A percentile compares a stretch with the other conserved stretches of the same genome.
Evolutionary conservation across 2,888 invertebrate genomes (phyloP).

Genomic region (Rhabditophanes sp.): DNA sequence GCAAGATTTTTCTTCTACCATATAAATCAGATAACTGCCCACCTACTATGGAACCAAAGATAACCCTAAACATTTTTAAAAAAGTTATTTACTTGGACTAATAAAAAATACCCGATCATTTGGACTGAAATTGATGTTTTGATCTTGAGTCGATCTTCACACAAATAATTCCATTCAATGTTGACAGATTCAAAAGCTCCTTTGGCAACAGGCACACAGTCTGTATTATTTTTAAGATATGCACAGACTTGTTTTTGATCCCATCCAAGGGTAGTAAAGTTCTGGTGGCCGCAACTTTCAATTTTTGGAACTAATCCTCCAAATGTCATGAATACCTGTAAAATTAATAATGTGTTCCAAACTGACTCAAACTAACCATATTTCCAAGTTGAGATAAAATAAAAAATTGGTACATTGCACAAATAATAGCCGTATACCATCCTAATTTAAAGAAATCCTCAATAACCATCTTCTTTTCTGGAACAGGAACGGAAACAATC

Average conservation of each 20-base stretch:
- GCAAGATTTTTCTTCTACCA: slow-evolving; percentile 13
- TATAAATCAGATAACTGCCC: slow-evolving; percentile 3
- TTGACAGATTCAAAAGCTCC: too few species aligned
- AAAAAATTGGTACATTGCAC: slow-evolving; percentile 4
- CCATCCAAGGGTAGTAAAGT: neutral
- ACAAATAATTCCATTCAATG: too few species aligned
- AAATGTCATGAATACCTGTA: slow-evolving; percentile 4
- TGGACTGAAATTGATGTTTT: slow-evolving; percentile 1
- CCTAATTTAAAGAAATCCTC: slow-evolving; percentile 6
- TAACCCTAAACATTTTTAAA: slow-evolving; percentile 4
- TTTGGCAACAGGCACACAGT: too few species aligned
- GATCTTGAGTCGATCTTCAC: too few species aligned
- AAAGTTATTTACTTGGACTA: slow-evolving; percentile 4
- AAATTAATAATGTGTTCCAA: too few species aligned
- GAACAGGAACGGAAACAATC: too few species aligned
- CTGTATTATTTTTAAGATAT: too few species aligned
- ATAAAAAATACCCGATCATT: slow-evolving; percentile 3
- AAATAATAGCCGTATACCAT: slow-evolving; percentile 3
- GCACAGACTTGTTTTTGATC: slow-evolving; percentile 2
- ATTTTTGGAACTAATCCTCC: neutral
- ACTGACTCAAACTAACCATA: too few species aligned
- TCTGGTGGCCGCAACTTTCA: neutral
- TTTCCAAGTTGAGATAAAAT: slow-evolving; percentile 6
- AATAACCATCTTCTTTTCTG: too few species aligned
- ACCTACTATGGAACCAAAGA: slow-evolving; percentile 2